phyloP scores from a whole-genome alignment of 2,888 invertebrate genomes.

The Plebejus melissa region DNA sequence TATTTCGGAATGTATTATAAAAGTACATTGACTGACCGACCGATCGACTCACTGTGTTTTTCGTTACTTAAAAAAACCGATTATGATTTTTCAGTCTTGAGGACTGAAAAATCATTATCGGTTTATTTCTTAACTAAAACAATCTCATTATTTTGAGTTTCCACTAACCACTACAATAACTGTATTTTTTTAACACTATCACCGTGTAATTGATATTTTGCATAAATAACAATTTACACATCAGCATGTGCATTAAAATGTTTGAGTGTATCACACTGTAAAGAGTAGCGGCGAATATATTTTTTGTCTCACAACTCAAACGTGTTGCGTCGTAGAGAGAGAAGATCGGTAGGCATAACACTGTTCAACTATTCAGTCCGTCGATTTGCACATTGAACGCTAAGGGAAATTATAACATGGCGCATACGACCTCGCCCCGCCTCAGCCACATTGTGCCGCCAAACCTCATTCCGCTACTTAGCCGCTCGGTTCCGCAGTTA shows the following conservation, averaged over 20 bases:
- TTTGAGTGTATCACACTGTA: conserved; percentile 4
- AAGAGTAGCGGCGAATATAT: not conserved
- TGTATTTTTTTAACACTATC: not conserved
- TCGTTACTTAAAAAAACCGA: not conserved
- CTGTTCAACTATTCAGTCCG: conserved; percentile 66
- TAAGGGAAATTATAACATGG: conserved; percentile 78
- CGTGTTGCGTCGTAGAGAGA: conserved; percentile 22
- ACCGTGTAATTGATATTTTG: not conserved
- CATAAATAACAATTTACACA: not conserved
- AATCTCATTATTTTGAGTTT: not conserved
- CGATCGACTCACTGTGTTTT: not conserved
- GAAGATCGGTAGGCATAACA: conserved; percentile 54
- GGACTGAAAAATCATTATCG: not conserved
- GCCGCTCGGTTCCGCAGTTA: conserved; percentile 78
- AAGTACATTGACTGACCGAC: not conserved
- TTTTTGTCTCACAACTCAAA: conserved; percentile 24
- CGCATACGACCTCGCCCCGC: conserved; percentile 76
- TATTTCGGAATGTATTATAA: not conserved
- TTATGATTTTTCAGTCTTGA: not conserved
- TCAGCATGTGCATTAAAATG: not conserved
- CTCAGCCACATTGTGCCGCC: conserved; percentile 77
- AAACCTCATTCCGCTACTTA: conserved; percentile 77
- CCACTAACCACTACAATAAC: not conserved
- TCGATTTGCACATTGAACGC: conserved; percentile 74
- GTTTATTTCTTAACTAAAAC: not conserved